Percentiles rank a stretch among this genome's conserved stretches.
These are phyloP conservation scores for Callinectes sapidus DNA, from an alignment of 2,888 invertebrate genomes.

Conservation along the genomic window DNA sequence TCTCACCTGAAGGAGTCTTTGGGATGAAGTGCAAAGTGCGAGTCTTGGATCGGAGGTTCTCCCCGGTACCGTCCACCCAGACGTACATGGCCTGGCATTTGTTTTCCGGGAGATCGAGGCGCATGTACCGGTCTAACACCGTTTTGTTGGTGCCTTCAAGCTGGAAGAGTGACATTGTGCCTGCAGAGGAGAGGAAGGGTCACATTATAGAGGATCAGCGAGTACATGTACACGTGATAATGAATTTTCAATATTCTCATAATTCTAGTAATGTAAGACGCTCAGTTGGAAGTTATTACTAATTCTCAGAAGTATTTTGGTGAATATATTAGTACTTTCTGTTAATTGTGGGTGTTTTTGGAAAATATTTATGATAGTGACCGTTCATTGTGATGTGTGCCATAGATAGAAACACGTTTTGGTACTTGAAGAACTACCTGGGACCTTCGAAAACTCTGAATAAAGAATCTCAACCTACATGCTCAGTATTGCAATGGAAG, in stretches of 20 bases:
- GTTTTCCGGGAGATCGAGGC: slow-evolving; percentile 76
- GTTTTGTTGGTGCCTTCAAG: slow-evolving; percentile 67
- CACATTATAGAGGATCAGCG: not conserved
- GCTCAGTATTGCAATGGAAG: not conserved
- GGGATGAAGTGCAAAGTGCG: slow-evolving; percentile 90
- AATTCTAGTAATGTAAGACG: no score
- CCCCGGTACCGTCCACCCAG: slow-evolving; percentile 96
- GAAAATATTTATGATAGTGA: no score
- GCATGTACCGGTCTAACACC: slow-evolving; percentile 69
- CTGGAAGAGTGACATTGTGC: not conserved
- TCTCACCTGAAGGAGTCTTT: slow-evolving; percentile 62
- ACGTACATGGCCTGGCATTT: slow-evolving; percentile 91
- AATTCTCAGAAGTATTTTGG: no score
- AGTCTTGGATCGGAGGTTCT: slow-evolving; percentile 90
- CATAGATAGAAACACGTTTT: no score
- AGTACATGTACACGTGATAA: not conserved
- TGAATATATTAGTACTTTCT: no score
- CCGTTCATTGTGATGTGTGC: no score
- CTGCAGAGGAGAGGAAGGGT: not conserved
- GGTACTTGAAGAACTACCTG: no score
- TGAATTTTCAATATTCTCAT: no score
- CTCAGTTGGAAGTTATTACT: no score
- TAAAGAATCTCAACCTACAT: no score
- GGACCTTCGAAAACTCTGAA: no score
- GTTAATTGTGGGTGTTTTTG: no score